phyloP scores from a whole-genome alignment of 1,140 invertebrate genomes.

The Polyergus mexicanus region DNA sequence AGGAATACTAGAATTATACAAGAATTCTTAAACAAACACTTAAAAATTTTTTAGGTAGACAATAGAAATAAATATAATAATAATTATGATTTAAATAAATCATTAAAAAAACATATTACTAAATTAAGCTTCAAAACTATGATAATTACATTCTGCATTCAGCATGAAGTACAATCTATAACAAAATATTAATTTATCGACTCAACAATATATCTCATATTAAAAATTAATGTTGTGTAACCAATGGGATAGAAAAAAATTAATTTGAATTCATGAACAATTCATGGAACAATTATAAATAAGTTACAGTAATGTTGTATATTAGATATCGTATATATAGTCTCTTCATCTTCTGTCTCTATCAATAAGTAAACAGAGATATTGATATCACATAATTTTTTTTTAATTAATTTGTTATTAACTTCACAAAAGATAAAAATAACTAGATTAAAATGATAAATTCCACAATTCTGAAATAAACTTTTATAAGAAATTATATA shows the following conservation, averaged over 20 bases:
- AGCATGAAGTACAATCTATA: background rate
- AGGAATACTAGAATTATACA: background rate
- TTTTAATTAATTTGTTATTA: background rate
- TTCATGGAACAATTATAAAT: background rate
- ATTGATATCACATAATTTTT: slow-evolving; percentile 6
- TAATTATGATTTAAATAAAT: slow-evolving; percentile 2
- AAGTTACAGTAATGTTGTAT: background rate
- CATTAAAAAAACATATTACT: background rate
- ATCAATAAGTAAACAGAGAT: slow-evolving; percentile 1
- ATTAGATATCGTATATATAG: background rate
- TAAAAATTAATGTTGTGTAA: background rate
- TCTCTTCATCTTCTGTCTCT: background rate
- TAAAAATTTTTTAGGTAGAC: background rate
- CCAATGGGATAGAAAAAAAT: background rate
- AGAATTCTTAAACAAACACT: background rate
- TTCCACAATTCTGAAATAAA: background rate
- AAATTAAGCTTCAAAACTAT: background rate
- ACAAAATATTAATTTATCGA: background rate
- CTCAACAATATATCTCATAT: background rate
- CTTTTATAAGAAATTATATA: background rate
- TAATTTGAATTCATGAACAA: background rate
- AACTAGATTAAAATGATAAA: background rate
- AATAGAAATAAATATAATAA: background rate
- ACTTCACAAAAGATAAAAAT: slow-evolving; percentile 4
- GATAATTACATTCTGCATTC: background rate